These are phyloP conservation scores for Arothron firmamentum DNA, from an alignment of 2,113 vertebrate species.

Conservation along the genomic window DNA sequence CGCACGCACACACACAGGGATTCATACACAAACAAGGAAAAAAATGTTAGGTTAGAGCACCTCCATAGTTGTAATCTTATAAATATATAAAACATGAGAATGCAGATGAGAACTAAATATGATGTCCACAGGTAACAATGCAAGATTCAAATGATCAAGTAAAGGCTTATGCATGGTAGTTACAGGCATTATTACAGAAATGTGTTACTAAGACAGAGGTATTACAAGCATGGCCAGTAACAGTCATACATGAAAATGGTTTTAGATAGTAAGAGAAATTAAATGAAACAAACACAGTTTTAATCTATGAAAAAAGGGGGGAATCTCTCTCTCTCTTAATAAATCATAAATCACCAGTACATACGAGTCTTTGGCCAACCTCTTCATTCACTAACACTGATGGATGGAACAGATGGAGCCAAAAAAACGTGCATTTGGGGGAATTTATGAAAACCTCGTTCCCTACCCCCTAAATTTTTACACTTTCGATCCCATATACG, in stretches of 20 bases:
- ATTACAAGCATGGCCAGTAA: constrained; percentile 72
- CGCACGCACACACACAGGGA: constrained; percentile 45
- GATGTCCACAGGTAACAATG: constrained; percentile 43
- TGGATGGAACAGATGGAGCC: constrained; percentile 80
- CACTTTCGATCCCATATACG: constrained; percentile 99
- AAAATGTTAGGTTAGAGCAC: constrained; percentile 44
- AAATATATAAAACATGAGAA: constrained; percentile 62
- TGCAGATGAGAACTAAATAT: constrained; percentile 66
- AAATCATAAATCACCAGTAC: constrained; percentile 77
- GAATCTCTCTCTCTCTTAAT: constrained; percentile 58
- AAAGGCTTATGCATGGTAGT: constrained; percentile 60
- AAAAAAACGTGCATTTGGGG: constrained; percentile 90
- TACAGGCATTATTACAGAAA: constrained; percentile 65
- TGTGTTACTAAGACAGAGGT: constrained; percentile 64
- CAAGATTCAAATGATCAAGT: constrained; percentile 55
- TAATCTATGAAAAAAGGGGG: constrained; percentile 63
- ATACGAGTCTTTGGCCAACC: constrained; percentile 81
- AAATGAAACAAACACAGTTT: constrained; percentile 63
- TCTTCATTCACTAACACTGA: constrained; percentile 87
- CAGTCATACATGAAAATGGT: constrained; percentile 73
- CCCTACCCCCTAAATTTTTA: constrained; percentile 99
- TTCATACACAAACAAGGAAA: constrained; percentile 56
- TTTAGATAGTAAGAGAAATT: constrained; percentile 68
- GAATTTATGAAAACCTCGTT: constrained; percentile 94
- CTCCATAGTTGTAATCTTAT: constrained; percentile 26